phyloP scores from a whole-genome alignment of 2,797 vertebrate species.

The Ateles fusciceps region DNA sequence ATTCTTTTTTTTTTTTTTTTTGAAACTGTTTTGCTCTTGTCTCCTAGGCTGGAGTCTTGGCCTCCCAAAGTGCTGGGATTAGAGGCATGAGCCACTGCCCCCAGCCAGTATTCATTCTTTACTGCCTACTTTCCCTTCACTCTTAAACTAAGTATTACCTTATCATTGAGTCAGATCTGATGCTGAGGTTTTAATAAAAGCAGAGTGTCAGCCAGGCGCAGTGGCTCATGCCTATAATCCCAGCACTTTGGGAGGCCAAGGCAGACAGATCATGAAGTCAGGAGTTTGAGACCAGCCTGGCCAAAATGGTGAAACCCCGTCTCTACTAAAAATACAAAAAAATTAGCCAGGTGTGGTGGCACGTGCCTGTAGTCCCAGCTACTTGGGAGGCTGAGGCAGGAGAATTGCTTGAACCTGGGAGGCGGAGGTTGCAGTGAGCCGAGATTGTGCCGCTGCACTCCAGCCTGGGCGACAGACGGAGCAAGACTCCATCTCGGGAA shows the following conservation, averaged over 20 bases:
- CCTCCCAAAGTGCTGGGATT: background rate
- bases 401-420: background rate
- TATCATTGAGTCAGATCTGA: background rate
- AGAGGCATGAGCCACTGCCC: background rate
- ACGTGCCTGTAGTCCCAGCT: background rate
- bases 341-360: background rate
- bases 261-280: background rate
- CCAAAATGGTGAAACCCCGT: background rate
- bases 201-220: background rate
- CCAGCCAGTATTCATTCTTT: background rate
- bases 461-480: background rate
- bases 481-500: too few relatives aligned
- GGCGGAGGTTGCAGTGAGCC: background rate
- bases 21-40: too few relatives aligned
- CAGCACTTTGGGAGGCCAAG: background rate
- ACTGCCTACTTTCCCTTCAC: background rate
- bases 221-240: background rate
- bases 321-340: background rate
- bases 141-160: background rate
- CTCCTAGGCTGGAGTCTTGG: background rate
- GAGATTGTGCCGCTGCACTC: background rate
- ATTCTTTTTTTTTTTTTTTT: background rate
- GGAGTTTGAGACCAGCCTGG: background rate
- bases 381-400: background rate
- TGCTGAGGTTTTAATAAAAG: background rate